phyloP scores from a whole-genome alignment of 2,797 vertebrate species.

The Propithecus perrieri region DNA sequence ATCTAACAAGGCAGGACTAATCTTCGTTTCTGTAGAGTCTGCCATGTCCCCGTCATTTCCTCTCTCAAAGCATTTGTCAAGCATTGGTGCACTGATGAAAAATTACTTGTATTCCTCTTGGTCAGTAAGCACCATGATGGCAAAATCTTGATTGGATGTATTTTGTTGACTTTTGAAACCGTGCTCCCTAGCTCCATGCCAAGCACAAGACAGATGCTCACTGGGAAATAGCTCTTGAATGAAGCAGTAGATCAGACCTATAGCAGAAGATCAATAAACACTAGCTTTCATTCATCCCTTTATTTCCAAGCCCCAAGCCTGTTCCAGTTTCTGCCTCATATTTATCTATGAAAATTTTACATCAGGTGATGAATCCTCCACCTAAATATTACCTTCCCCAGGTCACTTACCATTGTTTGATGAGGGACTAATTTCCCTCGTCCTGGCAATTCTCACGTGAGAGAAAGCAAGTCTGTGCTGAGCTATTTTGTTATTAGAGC shows the following conservation, averaged over 20 bases:
- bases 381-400: background rate
- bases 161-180: background rate
- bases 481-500: background rate
- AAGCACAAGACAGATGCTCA: background rate
- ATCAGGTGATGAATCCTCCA: background rate
- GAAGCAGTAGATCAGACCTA: background rate
- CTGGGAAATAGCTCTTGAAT: background rate
- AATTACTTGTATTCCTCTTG: background rate
- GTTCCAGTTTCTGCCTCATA: background rate
- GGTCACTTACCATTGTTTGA: background rate
- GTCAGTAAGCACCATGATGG: background rate
- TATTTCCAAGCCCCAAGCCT: background rate
- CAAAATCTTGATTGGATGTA: background rate
- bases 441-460: background rate
- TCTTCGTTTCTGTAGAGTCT: background rate
- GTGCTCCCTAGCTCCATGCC: background rate
- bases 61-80: background rate
- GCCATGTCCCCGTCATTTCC: background rate
- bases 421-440: background rate
- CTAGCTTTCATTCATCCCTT: background rate
- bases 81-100: background rate
- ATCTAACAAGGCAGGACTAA: background rate
- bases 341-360: background rate
- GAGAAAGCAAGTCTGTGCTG: background rate
- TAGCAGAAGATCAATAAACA: background rate